Evolutionary conservation across 2,888 invertebrate genomes (phyloP).

Genomic region (Aquatica leii): DNA sequence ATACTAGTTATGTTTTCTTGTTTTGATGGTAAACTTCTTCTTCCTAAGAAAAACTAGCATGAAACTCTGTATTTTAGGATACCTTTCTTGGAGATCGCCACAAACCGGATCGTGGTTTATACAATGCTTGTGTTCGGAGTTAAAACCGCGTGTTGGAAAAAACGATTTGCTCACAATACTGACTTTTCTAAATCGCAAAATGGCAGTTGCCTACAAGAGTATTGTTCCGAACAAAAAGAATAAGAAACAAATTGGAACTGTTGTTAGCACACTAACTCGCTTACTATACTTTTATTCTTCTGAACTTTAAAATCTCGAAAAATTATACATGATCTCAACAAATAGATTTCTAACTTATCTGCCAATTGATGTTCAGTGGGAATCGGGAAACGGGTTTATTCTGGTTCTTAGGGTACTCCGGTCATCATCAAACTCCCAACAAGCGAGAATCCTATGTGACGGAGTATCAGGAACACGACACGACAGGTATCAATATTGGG

Average conservation of each 20-base stretch:
- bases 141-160: constrained; percentile 60
- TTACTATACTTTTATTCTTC: constrained; percentile 60
- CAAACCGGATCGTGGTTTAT: constrained; percentile 77
- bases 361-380: no score
- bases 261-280: constrained; percentile 72
- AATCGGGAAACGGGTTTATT: no score
- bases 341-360: no score
- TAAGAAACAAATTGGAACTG: constrained; percentile 75
- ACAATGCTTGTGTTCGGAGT: constrained; percentile 69
- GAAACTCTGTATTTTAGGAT: no score
- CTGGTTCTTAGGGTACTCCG: no score
- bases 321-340: no score
- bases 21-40: constrained; percentile 46
- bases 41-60: no score
- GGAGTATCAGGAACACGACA: no score
- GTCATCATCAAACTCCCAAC: no score
- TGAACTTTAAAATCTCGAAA: no score
- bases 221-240: constrained; percentile 59
- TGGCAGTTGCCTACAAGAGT: constrained; percentile 73
- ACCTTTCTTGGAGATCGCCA: constrained; percentile 73
- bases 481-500: no score
- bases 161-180: constrained; percentile 71
- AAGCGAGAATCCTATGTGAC: no score
- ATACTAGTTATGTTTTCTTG: constrained; percentile 76
- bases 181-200: constrained; percentile 68